phyloP scores from a whole-genome alignment of 2,113 vertebrate species.

The Motacilla alba region DNA sequence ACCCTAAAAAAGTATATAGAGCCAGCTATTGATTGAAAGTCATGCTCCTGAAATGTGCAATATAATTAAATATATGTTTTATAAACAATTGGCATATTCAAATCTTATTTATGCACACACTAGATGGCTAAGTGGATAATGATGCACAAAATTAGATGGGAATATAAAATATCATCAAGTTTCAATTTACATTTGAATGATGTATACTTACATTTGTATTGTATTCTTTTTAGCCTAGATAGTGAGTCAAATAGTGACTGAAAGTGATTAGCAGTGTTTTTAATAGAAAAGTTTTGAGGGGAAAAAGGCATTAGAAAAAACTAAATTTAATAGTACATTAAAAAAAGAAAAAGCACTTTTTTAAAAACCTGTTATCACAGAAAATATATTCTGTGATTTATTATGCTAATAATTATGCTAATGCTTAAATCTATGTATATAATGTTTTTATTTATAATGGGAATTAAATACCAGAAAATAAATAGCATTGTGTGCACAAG shows the following conservation, averaged over 20 bases:
- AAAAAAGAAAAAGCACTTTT: neutral
- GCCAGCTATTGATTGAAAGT: neutral
- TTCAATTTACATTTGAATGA: neutral
- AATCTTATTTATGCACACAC: neutral
- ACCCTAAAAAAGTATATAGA: neutral
- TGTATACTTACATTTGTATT: neutral
- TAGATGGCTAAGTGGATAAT: neutral
- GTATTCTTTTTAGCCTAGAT: neutral
- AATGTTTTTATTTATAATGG: neutral
- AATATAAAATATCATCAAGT: neutral
- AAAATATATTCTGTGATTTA: neutral
- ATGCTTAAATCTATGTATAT: neutral
- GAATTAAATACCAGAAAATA: neutral
- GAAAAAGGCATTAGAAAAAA: neutral
- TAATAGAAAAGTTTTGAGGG: neutral
- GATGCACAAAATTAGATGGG: neutral
- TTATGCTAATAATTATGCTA: neutral
- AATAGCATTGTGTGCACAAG: neutral
- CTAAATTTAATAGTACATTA: neutral
- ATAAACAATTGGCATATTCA: neutral
- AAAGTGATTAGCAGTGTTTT: neutral
- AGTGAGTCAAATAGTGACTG: neutral
- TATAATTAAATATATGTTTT: neutral
- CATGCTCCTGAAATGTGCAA: neutral
- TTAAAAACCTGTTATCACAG: neutral